Conservation (phyloP, 2,888 invertebrate species). For the Spicauda simplicius region DNA sequence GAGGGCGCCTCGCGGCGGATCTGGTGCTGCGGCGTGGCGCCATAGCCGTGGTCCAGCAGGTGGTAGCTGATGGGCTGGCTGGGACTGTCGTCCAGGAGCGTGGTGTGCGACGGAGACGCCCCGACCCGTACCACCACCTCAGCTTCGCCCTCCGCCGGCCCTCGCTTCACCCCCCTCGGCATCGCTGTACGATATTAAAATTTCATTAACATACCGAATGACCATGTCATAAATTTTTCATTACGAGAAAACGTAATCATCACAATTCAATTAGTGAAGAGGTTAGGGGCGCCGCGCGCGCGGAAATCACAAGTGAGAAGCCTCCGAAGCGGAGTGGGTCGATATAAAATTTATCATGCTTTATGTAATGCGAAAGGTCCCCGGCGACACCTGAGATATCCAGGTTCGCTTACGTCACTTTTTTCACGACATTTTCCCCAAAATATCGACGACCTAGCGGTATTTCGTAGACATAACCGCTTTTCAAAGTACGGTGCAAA, state of each 20-base stretch:
- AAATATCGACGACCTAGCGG: slow-evolving; percentile 76
- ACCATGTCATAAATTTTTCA: slow-evolving; percentile 45
- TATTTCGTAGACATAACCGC: slow-evolving; percentile 69
- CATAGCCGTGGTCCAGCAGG: slow-evolving; percentile 94
- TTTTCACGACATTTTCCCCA: slow-evolving; percentile 71
- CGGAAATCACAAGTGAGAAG: slow-evolving; percentile 75
- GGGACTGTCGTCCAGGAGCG: slow-evolving; percentile 79
- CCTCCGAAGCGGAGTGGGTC: slow-evolving; percentile 78
- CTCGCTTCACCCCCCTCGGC: slow-evolving; percentile 86
- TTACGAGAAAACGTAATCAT: slow-evolving; percentile 57
- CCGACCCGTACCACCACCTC: slow-evolving; percentile 80
- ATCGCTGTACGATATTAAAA: slow-evolving; percentile 68
- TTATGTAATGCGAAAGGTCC: slow-evolving; percentile 58
- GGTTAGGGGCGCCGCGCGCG: slow-evolving; percentile 83
- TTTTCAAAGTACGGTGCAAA: slow-evolving; percentile 55
- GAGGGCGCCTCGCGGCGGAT: slow-evolving; percentile 84
- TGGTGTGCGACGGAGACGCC: slow-evolving; percentile 83
- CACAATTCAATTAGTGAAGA: slow-evolving; percentile 81
- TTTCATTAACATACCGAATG: slow-evolving; percentile 36
- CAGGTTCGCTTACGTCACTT: slow-evolving; percentile 76
- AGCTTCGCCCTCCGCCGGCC: slow-evolving; percentile 82
- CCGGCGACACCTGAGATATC: slow-evolving; percentile 60
- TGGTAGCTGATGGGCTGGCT: slow-evolving; percentile 88
- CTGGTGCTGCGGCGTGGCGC: slow-evolving; percentile 90
- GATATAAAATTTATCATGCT: slow-evolving; percentile 65